phyloP scores from a whole-genome alignment of 2,113 vertebrate species.

The Columba livia region DNA sequence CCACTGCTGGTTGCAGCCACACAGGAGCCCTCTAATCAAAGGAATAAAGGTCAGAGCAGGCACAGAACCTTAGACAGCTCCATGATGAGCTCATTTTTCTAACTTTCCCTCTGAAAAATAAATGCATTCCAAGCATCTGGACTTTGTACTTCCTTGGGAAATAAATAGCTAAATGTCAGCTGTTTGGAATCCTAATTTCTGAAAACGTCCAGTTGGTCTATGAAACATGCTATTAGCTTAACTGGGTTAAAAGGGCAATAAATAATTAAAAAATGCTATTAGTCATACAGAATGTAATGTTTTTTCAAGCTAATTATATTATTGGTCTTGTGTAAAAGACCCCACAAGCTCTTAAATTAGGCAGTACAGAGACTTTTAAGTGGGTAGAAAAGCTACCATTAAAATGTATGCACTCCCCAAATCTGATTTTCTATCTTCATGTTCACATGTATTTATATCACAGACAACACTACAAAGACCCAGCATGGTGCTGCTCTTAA shows the following conservation, averaged over 20 bases:
- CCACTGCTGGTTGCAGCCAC: rapidly evolving
- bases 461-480: background rate
- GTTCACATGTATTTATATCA: background rate
- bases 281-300: background rate
- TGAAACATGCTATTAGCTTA: background rate
- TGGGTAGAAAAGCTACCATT: background rate
- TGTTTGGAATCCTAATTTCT: background rate
- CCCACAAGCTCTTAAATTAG: background rate
- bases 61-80: background rate
- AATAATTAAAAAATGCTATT: background rate
- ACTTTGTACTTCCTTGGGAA: background rate
- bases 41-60: background rate
- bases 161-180: background rate
- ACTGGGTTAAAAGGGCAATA: background rate
- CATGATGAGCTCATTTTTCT: background rate
- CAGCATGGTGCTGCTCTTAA: rapidly evolving
- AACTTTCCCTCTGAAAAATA: background rate
- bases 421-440: background rate
- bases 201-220: background rate
- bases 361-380: background rate
- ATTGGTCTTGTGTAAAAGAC: background rate
- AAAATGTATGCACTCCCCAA: background rate
- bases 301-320: background rate
- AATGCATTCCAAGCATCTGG: background rate
- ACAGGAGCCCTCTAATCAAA: background rate